Conservation (phyloP, 2,888 invertebrate species). For the Leptopilina myrica region DNA sequence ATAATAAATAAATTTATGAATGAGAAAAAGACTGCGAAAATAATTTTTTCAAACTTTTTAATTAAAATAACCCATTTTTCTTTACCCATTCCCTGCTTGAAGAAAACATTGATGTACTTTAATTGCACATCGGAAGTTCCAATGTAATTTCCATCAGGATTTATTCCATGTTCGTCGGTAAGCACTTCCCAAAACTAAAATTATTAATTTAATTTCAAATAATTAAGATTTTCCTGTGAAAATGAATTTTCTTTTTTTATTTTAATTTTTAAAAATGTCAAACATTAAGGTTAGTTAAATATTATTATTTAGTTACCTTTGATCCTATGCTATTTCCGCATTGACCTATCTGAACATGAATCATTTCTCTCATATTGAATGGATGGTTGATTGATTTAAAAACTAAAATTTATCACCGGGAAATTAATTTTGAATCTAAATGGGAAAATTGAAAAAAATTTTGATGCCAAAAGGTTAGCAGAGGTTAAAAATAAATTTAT, state of each 20-base stretch:
- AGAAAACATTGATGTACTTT: constrained; percentile 13
- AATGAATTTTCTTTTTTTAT: neutral
- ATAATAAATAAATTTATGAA: too few relatives aligned
- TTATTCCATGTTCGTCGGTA: constrained; percentile 81
- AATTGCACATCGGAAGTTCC: constrained; percentile 65
- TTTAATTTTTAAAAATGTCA: neutral
- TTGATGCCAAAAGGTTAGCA: constrained; percentile 24
- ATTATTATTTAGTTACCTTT: constrained; percentile 32
- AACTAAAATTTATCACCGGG: neutral
- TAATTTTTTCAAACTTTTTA: too few relatives aligned
- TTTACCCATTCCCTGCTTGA: constrained; percentile 4
- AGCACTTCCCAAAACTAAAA: constrained; percentile 34
- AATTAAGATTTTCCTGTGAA: neutral
- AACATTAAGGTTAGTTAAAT: too few relatives aligned
- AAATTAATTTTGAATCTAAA: constrained; percentile 12
- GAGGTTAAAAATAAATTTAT: neutral
- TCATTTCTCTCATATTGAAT: constrained; percentile 47
- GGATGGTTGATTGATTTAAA: neutral
- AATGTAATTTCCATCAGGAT: constrained; percentile 79
- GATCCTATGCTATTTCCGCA: constrained; percentile 47
- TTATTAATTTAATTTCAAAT: neutral
- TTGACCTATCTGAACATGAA: constrained; percentile 46
- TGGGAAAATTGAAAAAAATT: neutral
- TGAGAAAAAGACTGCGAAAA: too few relatives aligned
- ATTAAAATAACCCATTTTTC: neutral